Percentiles rank a stretch among this genome's conserved stretches.
These are phyloP conservation scores for Synanthedon tipuliformis DNA, from an alignment of 2,888 invertebrate species.

Conservation along the genomic window DNA sequence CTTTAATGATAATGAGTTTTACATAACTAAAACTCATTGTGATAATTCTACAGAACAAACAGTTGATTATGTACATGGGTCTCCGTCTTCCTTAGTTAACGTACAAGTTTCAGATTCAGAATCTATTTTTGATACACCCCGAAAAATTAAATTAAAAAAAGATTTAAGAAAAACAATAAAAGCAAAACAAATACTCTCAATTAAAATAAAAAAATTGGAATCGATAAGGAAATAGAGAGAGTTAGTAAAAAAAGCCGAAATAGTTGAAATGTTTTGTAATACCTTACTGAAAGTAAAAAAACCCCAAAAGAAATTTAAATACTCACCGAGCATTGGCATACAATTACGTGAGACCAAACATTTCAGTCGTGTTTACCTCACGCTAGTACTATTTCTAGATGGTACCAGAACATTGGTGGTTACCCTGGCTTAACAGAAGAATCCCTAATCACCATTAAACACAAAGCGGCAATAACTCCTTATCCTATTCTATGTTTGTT, in stretches of 20 bases:
- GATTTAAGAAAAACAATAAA: not conserved
- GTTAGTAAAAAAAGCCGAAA: not conserved
- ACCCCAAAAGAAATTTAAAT: not conserved
- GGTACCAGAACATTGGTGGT: too few relatives aligned
- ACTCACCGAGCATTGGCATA: too few relatives aligned
- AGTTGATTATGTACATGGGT: not conserved
- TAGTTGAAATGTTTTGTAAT: not conserved
- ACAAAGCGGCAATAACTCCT: too few relatives aligned
- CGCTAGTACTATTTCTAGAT: too few relatives aligned
- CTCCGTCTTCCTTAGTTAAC: not conserved
- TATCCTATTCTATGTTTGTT: too few relatives aligned
- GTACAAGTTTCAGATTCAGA: not conserved
- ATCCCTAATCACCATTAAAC: too few relatives aligned
- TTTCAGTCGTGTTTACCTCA: too few relatives aligned
- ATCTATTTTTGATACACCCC: slow-evolving; percentile 1
- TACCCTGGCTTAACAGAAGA: too few relatives aligned
- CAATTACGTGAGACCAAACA: too few relatives aligned
- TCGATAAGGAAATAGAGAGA: not conserved
- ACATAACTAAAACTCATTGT: slow-evolving; percentile 1
- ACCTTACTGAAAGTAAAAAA: not conserved
- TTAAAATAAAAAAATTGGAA: not conserved
- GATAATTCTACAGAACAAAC: not conserved
- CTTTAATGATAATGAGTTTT: slow-evolving; percentile 5
- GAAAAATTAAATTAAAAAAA: slow-evolving; percentile 1
- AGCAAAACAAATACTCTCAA: not conserved